These are phyloP conservation scores for Frieseomelitta varia DNA, from an alignment of 1,140 invertebrate species.

Conservation along the genomic window DNA sequence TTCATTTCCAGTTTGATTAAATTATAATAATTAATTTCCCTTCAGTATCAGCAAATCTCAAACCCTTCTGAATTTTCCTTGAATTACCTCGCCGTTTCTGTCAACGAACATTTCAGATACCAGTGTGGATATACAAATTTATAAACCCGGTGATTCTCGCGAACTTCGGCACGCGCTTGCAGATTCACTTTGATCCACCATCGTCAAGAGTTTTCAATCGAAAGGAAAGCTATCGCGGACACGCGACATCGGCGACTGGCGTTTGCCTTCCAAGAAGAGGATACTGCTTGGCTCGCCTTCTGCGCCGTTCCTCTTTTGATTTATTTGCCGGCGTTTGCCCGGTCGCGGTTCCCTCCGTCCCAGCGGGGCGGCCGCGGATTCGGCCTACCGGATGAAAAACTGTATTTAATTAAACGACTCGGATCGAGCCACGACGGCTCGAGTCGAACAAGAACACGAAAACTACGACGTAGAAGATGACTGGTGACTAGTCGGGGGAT, in stretches of 20 bases:
- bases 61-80: no score
- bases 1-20: no score
- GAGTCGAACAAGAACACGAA: slow-evolving; percentile 45
- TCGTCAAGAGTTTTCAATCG: no score
- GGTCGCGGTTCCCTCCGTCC: slow-evolving; percentile 38
- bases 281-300: slow-evolving; percentile 36
- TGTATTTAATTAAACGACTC: slow-evolving; percentile 75
- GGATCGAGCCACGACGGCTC: slow-evolving; percentile 44
- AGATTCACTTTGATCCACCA: no score
- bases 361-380: slow-evolving; percentile 57
- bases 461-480: slow-evolving; percentile 64
- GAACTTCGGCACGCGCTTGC: no score
- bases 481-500: slow-evolving; percentile 71
- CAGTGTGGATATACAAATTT: no score
- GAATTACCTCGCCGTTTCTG: no score
- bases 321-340: slow-evolving; percentile 65
- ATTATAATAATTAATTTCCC: no score
- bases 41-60: no score
- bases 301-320: slow-evolving; percentile 61
- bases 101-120: no score
- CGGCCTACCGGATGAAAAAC: slow-evolving; percentile 70
- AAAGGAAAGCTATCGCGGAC: slow-evolving; percentile 11
- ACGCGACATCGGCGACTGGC: slow-evolving; percentile 70
- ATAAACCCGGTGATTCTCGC: no score
- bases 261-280: slow-evolving; percentile 73